These are phyloP conservation scores for Ennomos erosarius DNA, from an alignment of 2,888 invertebrate genomes.

Conservation along the genomic window DNA sequence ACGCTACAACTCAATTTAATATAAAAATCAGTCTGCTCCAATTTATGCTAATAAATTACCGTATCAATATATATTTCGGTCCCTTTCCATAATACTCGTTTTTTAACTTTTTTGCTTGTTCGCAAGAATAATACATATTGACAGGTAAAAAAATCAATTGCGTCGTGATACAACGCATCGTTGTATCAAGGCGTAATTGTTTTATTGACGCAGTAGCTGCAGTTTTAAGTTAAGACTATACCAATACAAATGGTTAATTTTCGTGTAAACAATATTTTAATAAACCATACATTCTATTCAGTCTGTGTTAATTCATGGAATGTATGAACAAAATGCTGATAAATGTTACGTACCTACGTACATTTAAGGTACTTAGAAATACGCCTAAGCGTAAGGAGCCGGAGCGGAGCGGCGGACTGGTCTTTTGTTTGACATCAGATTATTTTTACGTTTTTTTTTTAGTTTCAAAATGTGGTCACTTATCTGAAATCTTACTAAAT, in stretches of 20 bases:
- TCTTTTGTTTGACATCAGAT: too few species aligned
- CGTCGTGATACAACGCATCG: slow-evolving; percentile 12
- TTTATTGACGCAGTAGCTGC: too few species aligned
- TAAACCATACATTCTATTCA: slow-evolving; percentile 61
- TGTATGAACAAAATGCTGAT: slow-evolving; percentile 47
- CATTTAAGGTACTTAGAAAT: not conserved
- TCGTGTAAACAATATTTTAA: slow-evolving; percentile 49
- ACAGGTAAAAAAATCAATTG: slow-evolving; percentile 26
- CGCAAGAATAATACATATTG: slow-evolving; percentile 32
- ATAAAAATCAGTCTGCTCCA: slow-evolving; percentile 72
- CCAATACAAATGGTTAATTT: slow-evolving; percentile 31
- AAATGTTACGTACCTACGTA: slow-evolving; percentile 4
- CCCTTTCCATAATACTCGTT: slow-evolving; percentile 72
- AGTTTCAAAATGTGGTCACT: too few species aligned
- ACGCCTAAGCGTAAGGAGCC: not conserved
- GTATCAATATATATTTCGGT: slow-evolving; percentile 68
- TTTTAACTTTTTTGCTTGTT: slow-evolving; percentile 42
- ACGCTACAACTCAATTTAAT: slow-evolving; percentile 56
- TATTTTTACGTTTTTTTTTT: too few species aligned
- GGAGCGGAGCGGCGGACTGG: too few species aligned
- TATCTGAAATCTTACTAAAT: too few species aligned
- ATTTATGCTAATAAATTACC: slow-evolving; percentile 64
- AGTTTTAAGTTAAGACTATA: slow-evolving; percentile 41
- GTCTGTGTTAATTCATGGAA: slow-evolving; percentile 69
- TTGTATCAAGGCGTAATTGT: too few species aligned